phyloP scores from a whole-genome alignment of 2,888 invertebrate genomes.

The Seira musarum region DNA sequence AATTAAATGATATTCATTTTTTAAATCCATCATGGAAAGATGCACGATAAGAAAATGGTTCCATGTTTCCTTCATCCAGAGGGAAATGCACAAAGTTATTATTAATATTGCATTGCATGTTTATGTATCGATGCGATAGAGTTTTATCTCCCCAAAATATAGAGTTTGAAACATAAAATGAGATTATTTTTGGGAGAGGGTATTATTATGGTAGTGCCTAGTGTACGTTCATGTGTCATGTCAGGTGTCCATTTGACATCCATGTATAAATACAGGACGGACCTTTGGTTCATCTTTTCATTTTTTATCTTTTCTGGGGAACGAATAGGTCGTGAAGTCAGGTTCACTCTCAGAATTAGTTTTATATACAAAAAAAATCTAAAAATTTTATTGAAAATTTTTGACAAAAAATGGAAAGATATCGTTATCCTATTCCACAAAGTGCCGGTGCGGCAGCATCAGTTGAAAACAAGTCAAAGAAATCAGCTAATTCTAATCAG shows the following conservation, averaged over 20 bases:
- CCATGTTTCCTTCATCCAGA: not conserved
- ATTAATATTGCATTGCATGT: constrained; percentile 35
- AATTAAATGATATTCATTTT: constrained; percentile 56
- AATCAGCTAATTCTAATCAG: not conserved
- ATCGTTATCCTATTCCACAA: not conserved
- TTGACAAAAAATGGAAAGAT: constrained; percentile 26
- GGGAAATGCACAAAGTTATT: constrained; percentile 5
- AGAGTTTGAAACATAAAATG: constrained; percentile 15
- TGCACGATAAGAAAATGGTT: constrained; percentile 9
- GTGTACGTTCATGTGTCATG: constrained; percentile 39
- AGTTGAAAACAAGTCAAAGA: not conserved
- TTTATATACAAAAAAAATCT: too few species aligned
- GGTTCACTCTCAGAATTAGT: not conserved
- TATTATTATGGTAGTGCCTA: not conserved
- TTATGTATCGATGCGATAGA: constrained; percentile 12
- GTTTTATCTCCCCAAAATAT: not conserved
- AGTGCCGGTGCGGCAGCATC: not conserved
- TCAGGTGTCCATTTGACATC: constrained; percentile 57
- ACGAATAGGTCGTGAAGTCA: constrained; percentile 6
- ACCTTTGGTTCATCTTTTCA: constrained; percentile 40
- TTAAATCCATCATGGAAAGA: constrained; percentile 38
- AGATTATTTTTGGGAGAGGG: constrained; percentile 10
- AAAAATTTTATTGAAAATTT: constrained; percentile 9
- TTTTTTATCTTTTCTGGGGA: constrained; percentile 40
- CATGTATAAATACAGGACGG: constrained; percentile 43